phyloP scores from a whole-genome alignment of 2,888 invertebrate genomes.

The Apamea anceps region DNA sequence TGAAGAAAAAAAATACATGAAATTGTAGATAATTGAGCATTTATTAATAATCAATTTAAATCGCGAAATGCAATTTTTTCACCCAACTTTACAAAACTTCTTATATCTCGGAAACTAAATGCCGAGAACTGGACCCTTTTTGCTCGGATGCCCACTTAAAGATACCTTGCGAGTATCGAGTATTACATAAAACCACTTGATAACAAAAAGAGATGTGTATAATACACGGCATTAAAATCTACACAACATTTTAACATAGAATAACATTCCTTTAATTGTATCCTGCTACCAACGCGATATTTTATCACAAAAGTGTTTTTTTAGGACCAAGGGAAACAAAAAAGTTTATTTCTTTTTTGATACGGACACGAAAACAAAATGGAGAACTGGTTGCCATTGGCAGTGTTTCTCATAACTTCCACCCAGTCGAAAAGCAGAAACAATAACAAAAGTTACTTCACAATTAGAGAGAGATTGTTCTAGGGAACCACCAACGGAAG shows the following conservation, averaged over 20 bases:
- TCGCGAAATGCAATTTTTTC: too few species aligned
- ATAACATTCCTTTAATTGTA: slow-evolving; percentile 10
- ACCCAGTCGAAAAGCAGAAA: slow-evolving; percentile 70
- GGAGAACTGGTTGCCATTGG: slow-evolving; percentile 58
- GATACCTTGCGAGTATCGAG: not conserved
- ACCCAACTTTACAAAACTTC: too few species aligned
- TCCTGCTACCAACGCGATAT: not conserved
- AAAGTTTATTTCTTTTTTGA: slow-evolving; percentile 11
- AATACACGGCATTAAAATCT: not conserved
- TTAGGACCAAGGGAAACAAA: slow-evolving; percentile 20
- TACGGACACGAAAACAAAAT: slow-evolving; percentile 34
- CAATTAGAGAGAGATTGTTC: slow-evolving; percentile 78
- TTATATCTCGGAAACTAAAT: too few species aligned
- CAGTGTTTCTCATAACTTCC: slow-evolving; percentile 70
- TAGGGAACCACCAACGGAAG: slow-evolving; percentile 65
- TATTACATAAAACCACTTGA: slow-evolving; percentile 1
- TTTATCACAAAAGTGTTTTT: slow-evolving; percentile 25
- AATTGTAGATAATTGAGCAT: too few species aligned
- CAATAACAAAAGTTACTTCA: slow-evolving; percentile 80
- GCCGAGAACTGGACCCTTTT: too few species aligned
- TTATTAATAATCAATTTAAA: too few species aligned
- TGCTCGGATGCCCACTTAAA: not conserved
- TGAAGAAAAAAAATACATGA: too few species aligned
- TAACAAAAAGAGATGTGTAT: not conserved
- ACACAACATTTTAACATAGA: slow-evolving; percentile 3